phyloP scores from a whole-genome alignment of 2,797 vertebrate genomes.

The Tarsius wallacei region DNA sequence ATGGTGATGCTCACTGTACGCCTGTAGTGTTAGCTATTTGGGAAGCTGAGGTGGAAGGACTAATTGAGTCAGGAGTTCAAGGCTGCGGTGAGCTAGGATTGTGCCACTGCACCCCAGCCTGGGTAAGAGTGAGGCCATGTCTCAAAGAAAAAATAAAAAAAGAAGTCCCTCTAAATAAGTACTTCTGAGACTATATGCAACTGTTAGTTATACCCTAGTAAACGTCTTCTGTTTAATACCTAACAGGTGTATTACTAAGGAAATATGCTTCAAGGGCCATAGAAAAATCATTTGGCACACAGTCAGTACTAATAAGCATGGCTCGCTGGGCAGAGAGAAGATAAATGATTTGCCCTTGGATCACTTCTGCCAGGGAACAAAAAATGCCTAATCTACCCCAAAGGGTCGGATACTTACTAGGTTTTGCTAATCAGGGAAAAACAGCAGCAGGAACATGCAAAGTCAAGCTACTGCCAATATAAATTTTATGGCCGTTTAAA shows the following conservation, averaged over 20 bases:
- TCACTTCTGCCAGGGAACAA: not conserved
- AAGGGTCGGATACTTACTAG: not conserved
- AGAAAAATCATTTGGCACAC: not conserved
- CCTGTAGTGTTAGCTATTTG: too few species aligned
- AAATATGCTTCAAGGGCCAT: not conserved
- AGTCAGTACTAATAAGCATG: not conserved
- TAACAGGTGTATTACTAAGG: not conserved
- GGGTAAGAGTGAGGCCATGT: too few species aligned
- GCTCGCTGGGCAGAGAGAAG: not conserved
- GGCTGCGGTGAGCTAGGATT: too few species aligned
- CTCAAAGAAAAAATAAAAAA: not conserved
- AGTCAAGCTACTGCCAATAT: not conserved
- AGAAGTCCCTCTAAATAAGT: not conserved
- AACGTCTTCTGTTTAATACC: conserved; percentile 27
- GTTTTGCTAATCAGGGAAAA: not conserved
- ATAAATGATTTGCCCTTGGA: not conserved
- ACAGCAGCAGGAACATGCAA: not conserved
- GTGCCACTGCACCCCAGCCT: too few species aligned
- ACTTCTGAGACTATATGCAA: conserved; percentile 32
- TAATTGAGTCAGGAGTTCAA: too few species aligned
- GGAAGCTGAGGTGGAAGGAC: too few species aligned
- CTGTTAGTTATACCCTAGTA: not conserved
- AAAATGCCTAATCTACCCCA: not conserved
- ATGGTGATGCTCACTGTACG: too few species aligned
- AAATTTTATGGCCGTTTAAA: too few species aligned